These are phyloP conservation scores for Thymallus thymallus DNA, from an alignment of 2,113 vertebrate genomes.

Conservation along the genomic window DNA sequence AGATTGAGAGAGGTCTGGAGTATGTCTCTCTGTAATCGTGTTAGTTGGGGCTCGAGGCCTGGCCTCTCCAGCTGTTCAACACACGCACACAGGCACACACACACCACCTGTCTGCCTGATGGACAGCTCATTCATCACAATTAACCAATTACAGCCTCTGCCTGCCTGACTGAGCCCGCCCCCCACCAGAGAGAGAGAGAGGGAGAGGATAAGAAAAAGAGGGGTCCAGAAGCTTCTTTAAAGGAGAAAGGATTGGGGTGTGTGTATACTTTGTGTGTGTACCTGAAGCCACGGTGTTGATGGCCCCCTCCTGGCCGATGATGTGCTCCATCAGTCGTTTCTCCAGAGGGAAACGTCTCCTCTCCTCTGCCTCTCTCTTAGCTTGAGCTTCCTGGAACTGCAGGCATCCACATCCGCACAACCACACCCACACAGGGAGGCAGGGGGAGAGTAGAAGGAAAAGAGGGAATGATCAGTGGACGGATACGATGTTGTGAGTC, in stretches of 20 bases:
- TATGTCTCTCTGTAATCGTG: constrained; percentile 77
- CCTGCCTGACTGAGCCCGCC: constrained; percentile 71
- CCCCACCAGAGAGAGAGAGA: neutral
- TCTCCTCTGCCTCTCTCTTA: constrained; percentile 81
- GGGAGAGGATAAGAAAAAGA: too few species aligned
- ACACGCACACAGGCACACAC: constrained; percentile 59
- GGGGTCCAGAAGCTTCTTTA: too few species aligned
- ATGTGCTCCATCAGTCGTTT: constrained; percentile 91
- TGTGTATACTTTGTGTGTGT: constrained; percentile 14
- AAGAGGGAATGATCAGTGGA: too few species aligned
- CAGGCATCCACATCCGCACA: neutral
- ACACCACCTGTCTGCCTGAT: constrained; percentile 75
- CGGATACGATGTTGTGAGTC: too few species aligned
- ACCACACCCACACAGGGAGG: neutral
- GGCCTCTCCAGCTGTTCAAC: constrained; percentile 73
- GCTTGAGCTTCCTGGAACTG: constrained; percentile 86
- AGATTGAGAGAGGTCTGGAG: constrained; percentile 60
- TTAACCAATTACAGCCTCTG: constrained; percentile 79
- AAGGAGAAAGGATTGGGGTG: too few species aligned
- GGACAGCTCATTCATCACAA: constrained; percentile 84
- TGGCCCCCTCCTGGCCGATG: constrained; percentile 94
- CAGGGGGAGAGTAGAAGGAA: neutral
- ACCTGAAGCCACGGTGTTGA: constrained; percentile 92
- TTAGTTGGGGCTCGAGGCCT: constrained; percentile 75
- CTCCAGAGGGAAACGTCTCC: constrained; percentile 91